Evolutionary conservation across 2,113 vertebrate genomes (phyloP).

Genomic region (Dinomys branickii): DNA sequence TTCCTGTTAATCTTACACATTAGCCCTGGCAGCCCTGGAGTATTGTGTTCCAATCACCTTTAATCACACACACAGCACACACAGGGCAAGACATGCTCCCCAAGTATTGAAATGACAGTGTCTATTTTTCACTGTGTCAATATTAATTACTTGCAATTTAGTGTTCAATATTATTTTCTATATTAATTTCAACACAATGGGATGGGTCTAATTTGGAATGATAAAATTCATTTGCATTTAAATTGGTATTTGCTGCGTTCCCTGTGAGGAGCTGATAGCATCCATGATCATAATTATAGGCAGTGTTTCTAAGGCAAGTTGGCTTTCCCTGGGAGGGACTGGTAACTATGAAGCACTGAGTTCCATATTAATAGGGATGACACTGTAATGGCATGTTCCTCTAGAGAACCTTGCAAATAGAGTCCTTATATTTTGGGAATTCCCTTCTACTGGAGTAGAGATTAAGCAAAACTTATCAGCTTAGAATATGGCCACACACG

Average conservation of each 20-base stretch:
- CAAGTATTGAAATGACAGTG: background rate
- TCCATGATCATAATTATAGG: constrained; percentile 60
- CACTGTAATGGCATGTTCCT: background rate
- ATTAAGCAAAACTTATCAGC: background rate
- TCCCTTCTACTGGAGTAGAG: background rate
- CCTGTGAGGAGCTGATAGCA: constrained; percentile 50
- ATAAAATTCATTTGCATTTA: constrained; percentile 80
- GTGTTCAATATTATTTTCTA: constrained; percentile 68
- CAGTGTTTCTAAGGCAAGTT: constrained; percentile 58
- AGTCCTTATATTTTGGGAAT: background rate
- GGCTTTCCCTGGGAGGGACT: constrained; percentile 53
- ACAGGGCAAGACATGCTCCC: background rate
- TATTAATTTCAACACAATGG: constrained; percentile 72
- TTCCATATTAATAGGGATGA: constrained; percentile 36
- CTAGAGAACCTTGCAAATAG: background rate
- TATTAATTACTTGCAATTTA: constrained; percentile 74
- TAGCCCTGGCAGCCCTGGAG: background rate
- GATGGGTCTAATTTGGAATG: constrained; percentile 68
- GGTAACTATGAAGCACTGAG: constrained; percentile 3
- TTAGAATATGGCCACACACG: background rate
- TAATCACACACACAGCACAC: background rate
- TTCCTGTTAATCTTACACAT: background rate
- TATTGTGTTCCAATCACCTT: background rate
- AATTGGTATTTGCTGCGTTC: constrained; percentile 69
- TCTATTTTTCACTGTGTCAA: constrained; percentile 60